Conservation (phyloP, 2,888 invertebrate genomes). For the Plagiodera versicolora region DNA sequence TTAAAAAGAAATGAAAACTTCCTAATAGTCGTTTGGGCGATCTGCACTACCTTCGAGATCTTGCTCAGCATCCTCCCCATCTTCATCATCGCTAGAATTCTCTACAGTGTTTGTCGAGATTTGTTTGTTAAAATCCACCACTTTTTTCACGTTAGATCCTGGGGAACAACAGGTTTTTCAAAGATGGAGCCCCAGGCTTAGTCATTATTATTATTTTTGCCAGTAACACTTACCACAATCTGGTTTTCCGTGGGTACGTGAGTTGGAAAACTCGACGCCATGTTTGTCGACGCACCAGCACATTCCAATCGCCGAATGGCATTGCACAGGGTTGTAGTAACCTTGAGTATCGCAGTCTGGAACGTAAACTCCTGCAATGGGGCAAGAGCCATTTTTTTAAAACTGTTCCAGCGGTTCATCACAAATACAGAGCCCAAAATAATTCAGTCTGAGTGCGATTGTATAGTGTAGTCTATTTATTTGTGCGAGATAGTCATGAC, state of each 20-base stretch:
- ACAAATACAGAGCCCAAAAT: too few species aligned
- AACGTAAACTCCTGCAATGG: constrained; percentile 71
- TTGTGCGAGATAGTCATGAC: too few species aligned
- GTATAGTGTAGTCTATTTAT: too few species aligned
- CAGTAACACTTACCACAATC: constrained; percentile 69
- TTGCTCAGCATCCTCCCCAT: constrained; percentile 66
- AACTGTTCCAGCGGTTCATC: too few species aligned
- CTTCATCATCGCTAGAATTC: constrained; percentile 72
- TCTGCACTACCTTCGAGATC: constrained; percentile 78
- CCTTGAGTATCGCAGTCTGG: constrained; percentile 86
- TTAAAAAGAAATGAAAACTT: not conserved
- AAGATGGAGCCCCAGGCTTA: too few species aligned
- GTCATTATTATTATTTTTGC: too few species aligned
- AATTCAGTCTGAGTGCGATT: too few species aligned
- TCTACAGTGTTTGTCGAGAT: constrained; percentile 54
- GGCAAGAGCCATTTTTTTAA: too few species aligned
- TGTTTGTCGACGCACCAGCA: constrained; percentile 95
- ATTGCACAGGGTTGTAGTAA: constrained; percentile 83
- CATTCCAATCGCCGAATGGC: constrained; percentile 82
- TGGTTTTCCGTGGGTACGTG: constrained; percentile 79
- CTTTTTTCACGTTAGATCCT: constrained; percentile 37
- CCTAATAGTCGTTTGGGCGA: constrained; percentile 74
- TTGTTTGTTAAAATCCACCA: constrained; percentile 34
- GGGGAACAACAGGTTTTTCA: constrained; percentile 16
- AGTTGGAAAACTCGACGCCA: constrained; percentile 84